phyloP scores from a whole-genome alignment of 1,140 invertebrate genomes.

The Maconellicoccus hirsutus region DNA sequence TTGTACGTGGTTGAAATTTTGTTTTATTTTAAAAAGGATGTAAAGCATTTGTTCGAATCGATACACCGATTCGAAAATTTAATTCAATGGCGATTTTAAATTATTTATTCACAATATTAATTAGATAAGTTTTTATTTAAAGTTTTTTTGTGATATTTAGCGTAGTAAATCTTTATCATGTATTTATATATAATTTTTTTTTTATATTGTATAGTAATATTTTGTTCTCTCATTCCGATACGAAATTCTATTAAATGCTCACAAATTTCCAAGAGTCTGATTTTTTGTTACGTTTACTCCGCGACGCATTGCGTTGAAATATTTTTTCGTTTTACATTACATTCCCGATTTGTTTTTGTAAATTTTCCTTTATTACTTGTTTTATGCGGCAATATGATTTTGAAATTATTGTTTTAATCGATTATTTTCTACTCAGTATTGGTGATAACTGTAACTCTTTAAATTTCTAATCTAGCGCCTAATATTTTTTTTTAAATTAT shows the following conservation, averaged over 20 bases:
- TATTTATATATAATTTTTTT: neutral
- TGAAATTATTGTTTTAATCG: neutral
- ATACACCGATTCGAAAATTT: neutral
- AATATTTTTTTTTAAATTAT: neutral
- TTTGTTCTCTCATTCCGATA: no score
- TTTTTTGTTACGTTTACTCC: no score
- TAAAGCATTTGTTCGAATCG: no score
- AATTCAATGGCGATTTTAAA: neutral
- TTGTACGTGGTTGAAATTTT: no score
- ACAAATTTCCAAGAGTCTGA: no score
- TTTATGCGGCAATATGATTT: neutral
- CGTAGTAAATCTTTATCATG: neutral
- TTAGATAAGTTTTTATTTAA: neutral
- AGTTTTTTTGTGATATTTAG: neutral
- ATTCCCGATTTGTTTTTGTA: neutral
- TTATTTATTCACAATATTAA: conserved; percentile 10
- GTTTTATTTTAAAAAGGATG: no score
- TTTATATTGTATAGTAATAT: neutral
- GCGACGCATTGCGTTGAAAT: no score
- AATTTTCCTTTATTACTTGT: no score
- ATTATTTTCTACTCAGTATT: neutral
- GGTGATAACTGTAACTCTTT: neutral
- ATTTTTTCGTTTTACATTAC: no score
- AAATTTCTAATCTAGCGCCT: neutral
- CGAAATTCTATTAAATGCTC: no score